phyloP scores from a whole-genome alignment of 2,113 vertebrate genomes.

The Pampusana beccarii region DNA sequence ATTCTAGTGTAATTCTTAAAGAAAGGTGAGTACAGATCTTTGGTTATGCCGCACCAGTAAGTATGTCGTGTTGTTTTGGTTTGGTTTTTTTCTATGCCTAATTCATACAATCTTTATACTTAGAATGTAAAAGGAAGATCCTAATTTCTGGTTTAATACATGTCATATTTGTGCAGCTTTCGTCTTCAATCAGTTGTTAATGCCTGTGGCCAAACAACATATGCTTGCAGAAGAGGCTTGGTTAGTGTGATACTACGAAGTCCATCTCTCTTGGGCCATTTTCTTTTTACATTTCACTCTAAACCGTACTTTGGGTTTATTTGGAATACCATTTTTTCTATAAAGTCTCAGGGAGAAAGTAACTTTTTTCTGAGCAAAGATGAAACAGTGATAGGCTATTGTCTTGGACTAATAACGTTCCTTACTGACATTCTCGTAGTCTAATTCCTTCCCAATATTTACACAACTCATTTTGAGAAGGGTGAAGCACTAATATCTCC shows the following conservation, averaged over 20 bases:
- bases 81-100: neutral
- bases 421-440: neutral
- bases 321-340: neutral
- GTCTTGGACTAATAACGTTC: neutral
- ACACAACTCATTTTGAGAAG: neutral
- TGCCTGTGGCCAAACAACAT: neutral
- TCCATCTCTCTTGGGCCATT: neutral
- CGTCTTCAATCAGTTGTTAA: neutral
- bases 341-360: neutral
- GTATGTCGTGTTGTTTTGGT: neutral
- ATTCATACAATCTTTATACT: neutral
- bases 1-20: neutral
- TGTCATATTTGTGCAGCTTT: neutral
- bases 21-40: constrained; percentile 54
- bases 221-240: neutral
- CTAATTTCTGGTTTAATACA: neutral
- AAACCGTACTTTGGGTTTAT: neutral
- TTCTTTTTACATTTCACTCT: neutral
- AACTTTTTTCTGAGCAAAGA: neutral
- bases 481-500: neutral
- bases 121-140: neutral
- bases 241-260: neutral
- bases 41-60: neutral
- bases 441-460: neutral
- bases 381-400: neutral